Percentiles rank a stretch among this genome's conserved stretches.
phyloP scores from a whole-genome alignment of 2,113 vertebrate genomes.

The Brevimyrus niger region DNA sequence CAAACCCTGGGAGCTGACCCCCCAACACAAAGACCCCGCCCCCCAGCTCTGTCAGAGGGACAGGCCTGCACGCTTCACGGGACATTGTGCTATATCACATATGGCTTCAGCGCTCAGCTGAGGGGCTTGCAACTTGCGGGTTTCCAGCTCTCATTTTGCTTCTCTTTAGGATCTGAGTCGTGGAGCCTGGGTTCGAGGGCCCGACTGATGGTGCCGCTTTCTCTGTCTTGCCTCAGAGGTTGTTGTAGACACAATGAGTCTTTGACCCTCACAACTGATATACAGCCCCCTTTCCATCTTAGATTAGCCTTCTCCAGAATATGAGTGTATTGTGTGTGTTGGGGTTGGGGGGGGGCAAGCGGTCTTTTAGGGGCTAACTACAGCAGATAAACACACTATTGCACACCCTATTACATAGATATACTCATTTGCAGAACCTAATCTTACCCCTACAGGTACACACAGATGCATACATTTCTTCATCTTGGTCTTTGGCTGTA shows the following conservation, averaged over 20 bases:
- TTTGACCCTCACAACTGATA: constrained; percentile 20
- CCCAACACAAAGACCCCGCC: constrained; percentile 40
- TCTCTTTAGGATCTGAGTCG: not conserved
- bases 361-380: not conserved
- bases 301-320: not conserved
- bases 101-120: constrained; percentile 49
- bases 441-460: not conserved
- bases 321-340: not conserved
- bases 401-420: not conserved
- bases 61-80: constrained; percentile 49
- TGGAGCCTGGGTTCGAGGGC: not conserved
- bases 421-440: not conserved
- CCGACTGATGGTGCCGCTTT: not conserved
- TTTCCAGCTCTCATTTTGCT: not conserved
- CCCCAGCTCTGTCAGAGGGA: constrained; percentile 8
- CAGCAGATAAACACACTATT: not conserved
- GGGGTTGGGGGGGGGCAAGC: too few species aligned
- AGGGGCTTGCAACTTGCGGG: not conserved
- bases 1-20: constrained; percentile 16
- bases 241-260: constrained; percentile 30
- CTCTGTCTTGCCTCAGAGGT: constrained; percentile 22
- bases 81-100: constrained; percentile 54
- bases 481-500: not conserved
- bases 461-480: not conserved
- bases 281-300: constrained; percentile 19